Evolutionary conservation across 64 coral and sea anemone species (phyloP).

Genomic region (Porites australiensis): DNA sequence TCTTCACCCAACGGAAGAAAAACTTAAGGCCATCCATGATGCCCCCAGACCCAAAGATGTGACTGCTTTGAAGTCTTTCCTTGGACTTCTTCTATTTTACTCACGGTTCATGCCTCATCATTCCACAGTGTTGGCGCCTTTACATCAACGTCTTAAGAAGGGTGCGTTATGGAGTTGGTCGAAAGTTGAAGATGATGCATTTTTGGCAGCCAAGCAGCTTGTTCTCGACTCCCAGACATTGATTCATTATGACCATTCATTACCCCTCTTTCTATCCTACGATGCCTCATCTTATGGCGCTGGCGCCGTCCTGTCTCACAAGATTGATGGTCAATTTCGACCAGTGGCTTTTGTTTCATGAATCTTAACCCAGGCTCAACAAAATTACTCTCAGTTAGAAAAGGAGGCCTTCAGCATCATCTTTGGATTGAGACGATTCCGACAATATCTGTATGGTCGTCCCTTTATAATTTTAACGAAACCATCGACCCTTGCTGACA

Average conservation of each 20-base stretch:
- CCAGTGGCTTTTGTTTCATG: constrained; percentile 59
- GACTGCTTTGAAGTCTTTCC: no score
- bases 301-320: constrained; percentile 70
- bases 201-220: constrained; percentile 54
- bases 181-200: constrained; percentile 48
- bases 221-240: constrained; percentile 55
- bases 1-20: constrained; percentile 43
- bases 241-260: constrained; percentile 63
- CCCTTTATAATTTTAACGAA: constrained; percentile 65
- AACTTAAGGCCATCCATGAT: no score
- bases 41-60: no score
- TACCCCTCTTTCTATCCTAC: constrained; percentile 47
- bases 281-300: no score
- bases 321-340: constrained; percentile 46
- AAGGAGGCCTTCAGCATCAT: no score
- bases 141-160: constrained; percentile 29
- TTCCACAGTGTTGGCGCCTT: constrained; percentile 49
- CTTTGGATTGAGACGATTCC: no score
- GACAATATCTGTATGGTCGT: constrained; percentile 25
- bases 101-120: constrained; percentile 61
- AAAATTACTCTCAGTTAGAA: no score
- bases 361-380: constrained; percentile 30
- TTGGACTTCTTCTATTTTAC: constrained; percentile 63
- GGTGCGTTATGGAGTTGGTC: constrained; percentile 35
- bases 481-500: constrained; percentile 69